Evolutionary conservation across 2,113 vertebrate species (phyloP), one percentile per base, ranked within the genome.

Genomic region (Willisornis vidua): DNA sequence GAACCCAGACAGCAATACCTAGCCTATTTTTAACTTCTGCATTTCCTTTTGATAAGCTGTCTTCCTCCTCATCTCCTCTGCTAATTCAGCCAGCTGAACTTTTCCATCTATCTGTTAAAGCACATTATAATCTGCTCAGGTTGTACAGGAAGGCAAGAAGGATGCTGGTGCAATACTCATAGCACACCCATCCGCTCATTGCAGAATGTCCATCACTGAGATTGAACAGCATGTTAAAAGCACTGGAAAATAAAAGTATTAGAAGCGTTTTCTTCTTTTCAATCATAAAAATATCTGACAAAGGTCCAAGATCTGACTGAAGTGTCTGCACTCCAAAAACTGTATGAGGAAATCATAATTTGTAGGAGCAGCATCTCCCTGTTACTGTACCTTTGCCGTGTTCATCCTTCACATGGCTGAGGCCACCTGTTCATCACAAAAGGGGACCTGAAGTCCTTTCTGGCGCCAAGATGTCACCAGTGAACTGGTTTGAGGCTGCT

Each of bases 41-140:
- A 59, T 73, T 77, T 89, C 45, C 18, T 76, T 67, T 67, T 14
- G 78, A 70, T 6, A 45, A 78, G 19, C 46, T 45, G 23, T 45
- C 61, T 70, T 87, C 39, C 14, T 93, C 58, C 46, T 87, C 55
- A 39, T 74, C 13, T 41, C 35, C 74, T 74, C 80, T 88, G 72
- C 76, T 76, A 89, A 82, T 88, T 67, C 51, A 63, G 16, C 12
- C 73, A 71, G 58, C 43, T 51, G 68, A 82, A 84, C 68, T 70
- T 61, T 81, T 65, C 70, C n/a, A 13, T 12, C 4, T 59, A 37
- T 48, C 81, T 55, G 77, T 67, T 86, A 49, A 76, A 75, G 76
- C 22, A 41, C 46, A 43, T 29, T 91, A 17, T 74, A 78, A 93
- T 85, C 90, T 95, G 51, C 39, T 91, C 84, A 66, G 72, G 48